A percentile compares a stretch with the other conserved stretches of the same genome.
These are phyloP conservation scores for Polyergus mexicanus DNA, from an alignment of 1,140 invertebrate species.

Conservation along the genomic window DNA sequence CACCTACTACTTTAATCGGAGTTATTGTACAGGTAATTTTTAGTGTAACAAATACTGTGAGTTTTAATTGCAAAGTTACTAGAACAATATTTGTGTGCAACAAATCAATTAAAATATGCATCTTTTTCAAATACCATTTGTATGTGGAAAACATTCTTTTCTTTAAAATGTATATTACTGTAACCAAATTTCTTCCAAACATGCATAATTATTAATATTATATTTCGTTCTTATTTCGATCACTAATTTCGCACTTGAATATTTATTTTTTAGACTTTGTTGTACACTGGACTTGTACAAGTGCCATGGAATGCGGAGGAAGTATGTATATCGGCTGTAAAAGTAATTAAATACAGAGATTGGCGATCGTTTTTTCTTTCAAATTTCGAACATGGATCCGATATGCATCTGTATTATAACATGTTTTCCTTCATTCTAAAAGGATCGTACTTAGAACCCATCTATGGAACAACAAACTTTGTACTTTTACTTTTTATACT, in stretches of 20 bases:
- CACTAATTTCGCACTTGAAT: too few relatives aligned
- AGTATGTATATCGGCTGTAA: constrained; percentile 88
- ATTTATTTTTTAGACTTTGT: constrained; percentile 81
- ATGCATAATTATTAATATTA: too few relatives aligned
- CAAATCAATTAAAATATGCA: too few relatives aligned
- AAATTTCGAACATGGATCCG: constrained; percentile 90
- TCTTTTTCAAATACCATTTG: too few relatives aligned
- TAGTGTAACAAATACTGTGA: not conserved
- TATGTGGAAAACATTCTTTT: too few relatives aligned
- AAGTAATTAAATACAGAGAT: constrained; percentile 87
- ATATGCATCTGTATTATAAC: constrained; percentile 92
- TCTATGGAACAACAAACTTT: constrained; percentile 88
- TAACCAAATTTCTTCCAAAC: too few relatives aligned
- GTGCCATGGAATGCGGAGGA: constrained; percentile 87
- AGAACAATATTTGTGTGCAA: too few relatives aligned
- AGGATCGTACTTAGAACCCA: constrained; percentile 88
- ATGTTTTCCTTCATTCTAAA: constrained; percentile 91
- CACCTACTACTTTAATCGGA: constrained; percentile 88
- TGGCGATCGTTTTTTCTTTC: constrained; percentile 88
- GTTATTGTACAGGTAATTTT: constrained; percentile 86
- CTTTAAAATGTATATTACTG: too few relatives aligned
- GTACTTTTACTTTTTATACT: constrained; percentile 87
- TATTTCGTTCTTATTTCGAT: too few relatives aligned
- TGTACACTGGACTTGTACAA: constrained; percentile 86
- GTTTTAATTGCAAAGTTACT: constrained; percentile 2